Evolutionary conservation across 35 echinoderm and acorn worm species (phyloP).

Genomic region (Stichopus chloronotus): DNA sequence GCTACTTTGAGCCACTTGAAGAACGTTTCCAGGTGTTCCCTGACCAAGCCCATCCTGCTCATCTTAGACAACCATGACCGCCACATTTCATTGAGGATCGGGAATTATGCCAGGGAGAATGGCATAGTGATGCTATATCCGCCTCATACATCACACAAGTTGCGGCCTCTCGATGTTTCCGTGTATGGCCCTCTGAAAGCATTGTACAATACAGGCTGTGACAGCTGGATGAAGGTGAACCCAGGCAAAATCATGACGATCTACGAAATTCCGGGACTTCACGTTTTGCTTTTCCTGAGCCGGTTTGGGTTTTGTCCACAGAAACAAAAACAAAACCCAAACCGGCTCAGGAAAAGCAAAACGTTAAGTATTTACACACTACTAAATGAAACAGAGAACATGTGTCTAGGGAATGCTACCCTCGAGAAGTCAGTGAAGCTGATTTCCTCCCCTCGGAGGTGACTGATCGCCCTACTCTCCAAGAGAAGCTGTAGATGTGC

Average conservation of each 20-base stretch:
- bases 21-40: background rate
- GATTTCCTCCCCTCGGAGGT: too few relatives aligned
- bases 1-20: constrained; percentile 6
- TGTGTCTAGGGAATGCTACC: too few relatives aligned
- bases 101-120: constrained; percentile 22
- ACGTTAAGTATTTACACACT: too few relatives aligned
- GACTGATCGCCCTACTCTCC: too few relatives aligned
- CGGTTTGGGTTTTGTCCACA: too few relatives aligned
- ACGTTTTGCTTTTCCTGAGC: too few relatives aligned
- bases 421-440: too few relatives aligned
- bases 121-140: constrained; percentile 35
- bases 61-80: background rate
- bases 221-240: constrained; percentile 32
- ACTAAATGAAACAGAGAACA: too few relatives aligned
- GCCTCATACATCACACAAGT: constrained; percentile 28
- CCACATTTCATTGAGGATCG: constrained; percentile 9
- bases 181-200: constrained; percentile 49
- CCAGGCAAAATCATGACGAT: constrained; percentile 43
- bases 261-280: constrained; percentile 34
- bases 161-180: constrained; percentile 22
- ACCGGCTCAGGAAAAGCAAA: too few relatives aligned
- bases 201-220: background rate
- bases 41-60: background rate
- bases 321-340: too few relatives aligned
- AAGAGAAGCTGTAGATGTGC: too few relatives aligned